Conservation (phyloP, 2,888 invertebrate genomes). For the Noctua fimbriata region DNA sequence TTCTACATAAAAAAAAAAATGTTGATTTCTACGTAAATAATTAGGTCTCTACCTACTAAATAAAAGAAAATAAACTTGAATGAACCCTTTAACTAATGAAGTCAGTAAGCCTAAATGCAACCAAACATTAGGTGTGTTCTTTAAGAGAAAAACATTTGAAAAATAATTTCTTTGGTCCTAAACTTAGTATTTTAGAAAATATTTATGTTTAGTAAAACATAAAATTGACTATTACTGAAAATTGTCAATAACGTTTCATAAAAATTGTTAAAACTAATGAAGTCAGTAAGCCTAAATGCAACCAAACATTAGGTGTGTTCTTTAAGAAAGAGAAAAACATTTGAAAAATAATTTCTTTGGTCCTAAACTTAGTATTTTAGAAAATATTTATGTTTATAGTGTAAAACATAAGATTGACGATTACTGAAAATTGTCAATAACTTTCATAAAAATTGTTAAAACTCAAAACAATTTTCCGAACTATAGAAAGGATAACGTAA, state of each 20-base stretch:
- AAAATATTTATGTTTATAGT: not conserved
- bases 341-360: not conserved
- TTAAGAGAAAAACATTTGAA: not conserved
- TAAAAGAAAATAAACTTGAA: not conserved
- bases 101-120: not conserved
- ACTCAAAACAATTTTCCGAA: not conserved
- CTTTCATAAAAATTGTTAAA: not conserved
- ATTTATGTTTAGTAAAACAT: not conserved
- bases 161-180: not conserved
- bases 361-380: not conserved
- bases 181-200: not conserved
- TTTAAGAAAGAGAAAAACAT: not conserved
- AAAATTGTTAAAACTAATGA: not conserved
- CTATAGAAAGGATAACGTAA: not conserved
- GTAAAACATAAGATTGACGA: not conserved
- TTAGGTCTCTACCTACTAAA: not conserved
- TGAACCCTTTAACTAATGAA: not conserved
- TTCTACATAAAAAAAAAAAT: constrained; percentile 16
- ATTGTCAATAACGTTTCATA: not conserved
- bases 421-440: not conserved
- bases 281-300: not conserved
- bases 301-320: not conserved
- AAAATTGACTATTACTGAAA: not conserved
- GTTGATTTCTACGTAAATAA: not conserved
- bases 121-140: not conserved